Evolutionary conservation across 2,888 invertebrate species (phyloP).

Genomic region (Caenorhabditis sp.): DNA sequence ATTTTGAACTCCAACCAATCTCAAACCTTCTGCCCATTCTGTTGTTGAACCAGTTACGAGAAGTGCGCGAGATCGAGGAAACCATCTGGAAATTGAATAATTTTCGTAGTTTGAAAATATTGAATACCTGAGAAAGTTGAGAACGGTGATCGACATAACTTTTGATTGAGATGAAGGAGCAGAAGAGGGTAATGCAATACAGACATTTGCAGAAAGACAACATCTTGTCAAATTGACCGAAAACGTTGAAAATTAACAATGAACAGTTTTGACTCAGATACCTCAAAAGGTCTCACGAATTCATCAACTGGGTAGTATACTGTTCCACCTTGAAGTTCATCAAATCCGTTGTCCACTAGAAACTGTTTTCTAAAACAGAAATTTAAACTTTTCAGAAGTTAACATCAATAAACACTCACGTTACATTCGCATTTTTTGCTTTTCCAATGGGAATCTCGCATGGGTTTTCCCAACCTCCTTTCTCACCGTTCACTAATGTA

Average conservation of each 20-base stretch:
- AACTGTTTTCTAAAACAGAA: conserved; percentile 1
- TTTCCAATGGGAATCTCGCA: background rate
- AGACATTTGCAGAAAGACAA: conserved; percentile 16
- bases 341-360: conserved; percentile 14
- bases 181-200: conserved; percentile 28
- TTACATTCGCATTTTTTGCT: background rate
- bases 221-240: conserved; percentile 22
- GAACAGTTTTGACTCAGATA: no score
- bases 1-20: conserved; percentile 16
- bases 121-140: conserved; percentile 29
- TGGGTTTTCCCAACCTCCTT: background rate
- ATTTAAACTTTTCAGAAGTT: no score
- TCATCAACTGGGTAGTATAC: conserved; percentile 34
- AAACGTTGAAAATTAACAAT: background rate
- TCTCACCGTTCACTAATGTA: background rate
- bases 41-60: conserved; percentile 13
- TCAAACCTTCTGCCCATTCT: conserved; percentile 9
- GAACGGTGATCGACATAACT: conserved; percentile 16
- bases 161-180: conserved; percentile 17
- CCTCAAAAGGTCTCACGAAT: conserved; percentile 25
- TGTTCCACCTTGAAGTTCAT: conserved; percentile 14
- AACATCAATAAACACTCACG: background rate
- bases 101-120: background rate
- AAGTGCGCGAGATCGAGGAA: conserved; percentile 24
- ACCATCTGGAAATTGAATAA: conserved; percentile 21